phyloP scores from a whole-genome alignment of 2,113 vertebrate genomes.

The Anser brachyrhynchus region DNA sequence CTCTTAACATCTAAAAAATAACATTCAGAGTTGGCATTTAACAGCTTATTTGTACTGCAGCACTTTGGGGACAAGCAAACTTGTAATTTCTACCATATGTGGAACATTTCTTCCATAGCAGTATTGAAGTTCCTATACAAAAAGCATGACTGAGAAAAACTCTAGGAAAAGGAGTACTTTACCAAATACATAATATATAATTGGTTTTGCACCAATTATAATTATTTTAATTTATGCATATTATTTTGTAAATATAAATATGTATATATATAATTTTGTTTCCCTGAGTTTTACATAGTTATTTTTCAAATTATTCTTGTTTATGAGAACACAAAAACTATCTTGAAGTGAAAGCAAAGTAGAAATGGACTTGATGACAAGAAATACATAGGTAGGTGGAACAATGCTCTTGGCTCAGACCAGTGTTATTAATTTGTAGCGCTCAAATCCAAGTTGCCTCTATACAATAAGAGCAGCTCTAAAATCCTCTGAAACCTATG shows the following conservation, averaged over 20 bases:
- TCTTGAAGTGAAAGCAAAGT: neutral
- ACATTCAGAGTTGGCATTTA: slow-evolving; percentile 57
- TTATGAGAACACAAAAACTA: neutral
- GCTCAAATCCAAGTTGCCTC: neutral
- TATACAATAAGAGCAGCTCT: neutral
- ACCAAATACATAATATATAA: neutral
- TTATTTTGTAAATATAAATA: neutral
- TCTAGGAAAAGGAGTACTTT: neutral
- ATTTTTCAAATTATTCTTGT: neutral
- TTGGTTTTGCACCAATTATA: neutral
- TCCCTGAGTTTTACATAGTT: neutral
- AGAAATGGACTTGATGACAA: neutral
- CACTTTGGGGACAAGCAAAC: slow-evolving; percentile 52
- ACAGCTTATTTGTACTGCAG: slow-evolving; percentile 61
- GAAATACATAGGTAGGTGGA: neutral
- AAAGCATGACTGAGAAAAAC: neutral
- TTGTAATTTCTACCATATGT: slow-evolving; percentile 63
- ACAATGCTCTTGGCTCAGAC: neutral
- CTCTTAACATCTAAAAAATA: slow-evolving; percentile 60
- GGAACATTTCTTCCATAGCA: neutral
- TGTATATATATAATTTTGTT: neutral
- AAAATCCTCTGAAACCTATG: neutral
- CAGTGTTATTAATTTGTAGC: neutral
- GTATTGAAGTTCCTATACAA: neutral
- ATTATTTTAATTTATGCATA: neutral